These are phyloP conservation scores for Eubasilissa splendida DNA, from an alignment of 2,888 invertebrate genomes.

Conservation along the genomic window DNA sequence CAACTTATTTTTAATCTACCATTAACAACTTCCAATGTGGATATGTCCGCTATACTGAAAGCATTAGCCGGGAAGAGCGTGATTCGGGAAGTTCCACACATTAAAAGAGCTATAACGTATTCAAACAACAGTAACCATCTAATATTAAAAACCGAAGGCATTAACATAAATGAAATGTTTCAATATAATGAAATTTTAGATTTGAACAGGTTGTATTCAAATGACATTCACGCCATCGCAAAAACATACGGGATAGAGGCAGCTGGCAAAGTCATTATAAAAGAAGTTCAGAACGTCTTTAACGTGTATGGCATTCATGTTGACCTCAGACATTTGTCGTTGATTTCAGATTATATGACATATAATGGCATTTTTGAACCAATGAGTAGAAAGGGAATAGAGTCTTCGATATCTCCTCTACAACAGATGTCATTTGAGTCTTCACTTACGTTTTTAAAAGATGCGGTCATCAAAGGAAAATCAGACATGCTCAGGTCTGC, in stretches of 20 bases:
- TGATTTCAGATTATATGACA: slow-evolving; percentile 99
- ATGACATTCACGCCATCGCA: slow-evolving; percentile 94
- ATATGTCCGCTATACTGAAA: slow-evolving; percentile 82
- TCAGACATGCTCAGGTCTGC: slow-evolving; percentile 86
- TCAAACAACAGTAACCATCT: slow-evolving; percentile 74
- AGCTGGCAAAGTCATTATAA: slow-evolving; percentile 90
- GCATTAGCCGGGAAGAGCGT: slow-evolving; percentile 81
- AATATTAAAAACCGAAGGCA: slow-evolving; percentile 93
- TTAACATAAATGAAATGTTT: slow-evolving; percentile 93
- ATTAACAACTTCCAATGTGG: slow-evolving; percentile 77
- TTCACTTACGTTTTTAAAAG: slow-evolving; percentile 87
- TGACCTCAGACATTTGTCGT: slow-evolving; percentile 91
- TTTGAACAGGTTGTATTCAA: slow-evolving; percentile 88
- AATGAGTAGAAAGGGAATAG: slow-evolving; percentile 93
- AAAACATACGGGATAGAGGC: slow-evolving; percentile 97
- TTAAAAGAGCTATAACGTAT: slow-evolving; percentile 89
- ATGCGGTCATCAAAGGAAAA: slow-evolving; percentile 81
- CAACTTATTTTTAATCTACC: slow-evolving; percentile 83
- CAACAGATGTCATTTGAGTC: slow-evolving; percentile 99
- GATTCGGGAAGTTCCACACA: slow-evolving; percentile 84
- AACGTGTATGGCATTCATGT: slow-evolving; percentile 97
- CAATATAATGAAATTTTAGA: slow-evolving; percentile 85
- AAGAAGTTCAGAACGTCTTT: slow-evolving; percentile 97
- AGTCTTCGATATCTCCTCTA: slow-evolving; percentile 90
- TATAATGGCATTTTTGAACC: slow-evolving; percentile 92